Conservation (phyloP, 2,113 vertebrate species). For the Seriola aureovittata region DNA sequence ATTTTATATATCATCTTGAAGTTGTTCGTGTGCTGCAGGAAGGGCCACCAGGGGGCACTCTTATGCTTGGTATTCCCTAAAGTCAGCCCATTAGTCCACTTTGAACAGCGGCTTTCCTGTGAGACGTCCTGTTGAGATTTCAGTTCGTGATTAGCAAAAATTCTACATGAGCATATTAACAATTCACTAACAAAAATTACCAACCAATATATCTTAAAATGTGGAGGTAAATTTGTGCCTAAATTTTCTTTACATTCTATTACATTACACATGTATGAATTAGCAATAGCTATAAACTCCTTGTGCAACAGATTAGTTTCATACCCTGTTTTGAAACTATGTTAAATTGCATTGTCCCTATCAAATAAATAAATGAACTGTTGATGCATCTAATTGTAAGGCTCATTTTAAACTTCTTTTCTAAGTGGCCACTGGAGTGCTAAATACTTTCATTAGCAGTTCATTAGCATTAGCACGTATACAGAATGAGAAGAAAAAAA, state of each 20-base stretch:
- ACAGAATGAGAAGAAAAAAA: too few relatives aligned
- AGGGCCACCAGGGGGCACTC: conserved; percentile 60
- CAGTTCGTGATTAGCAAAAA: background rate
- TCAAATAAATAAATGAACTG: too few relatives aligned
- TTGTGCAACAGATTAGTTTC: too few relatives aligned
- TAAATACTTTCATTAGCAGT: background rate
- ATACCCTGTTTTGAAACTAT: too few relatives aligned
- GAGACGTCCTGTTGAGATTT: background rate
- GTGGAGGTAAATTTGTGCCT: background rate
- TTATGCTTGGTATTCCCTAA: background rate
- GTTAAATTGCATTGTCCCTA: too few relatives aligned
- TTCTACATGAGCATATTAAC: background rate
- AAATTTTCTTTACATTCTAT: too few relatives aligned
- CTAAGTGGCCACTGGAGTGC: background rate
- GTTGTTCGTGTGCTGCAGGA: background rate
- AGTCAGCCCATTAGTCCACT: background rate
- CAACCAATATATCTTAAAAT: background rate
- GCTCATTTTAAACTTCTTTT: background rate
- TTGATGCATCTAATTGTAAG: too few relatives aligned
- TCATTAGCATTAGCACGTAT: too few relatives aligned
- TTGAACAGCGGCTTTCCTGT: background rate
- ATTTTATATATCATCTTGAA: background rate
- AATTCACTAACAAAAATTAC: background rate
- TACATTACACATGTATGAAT: too few relatives aligned
- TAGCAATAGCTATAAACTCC: too few relatives aligned